Conservation (phyloP, 2,113 vertebrate genomes). For the Cromileptes altivelis region DNA sequence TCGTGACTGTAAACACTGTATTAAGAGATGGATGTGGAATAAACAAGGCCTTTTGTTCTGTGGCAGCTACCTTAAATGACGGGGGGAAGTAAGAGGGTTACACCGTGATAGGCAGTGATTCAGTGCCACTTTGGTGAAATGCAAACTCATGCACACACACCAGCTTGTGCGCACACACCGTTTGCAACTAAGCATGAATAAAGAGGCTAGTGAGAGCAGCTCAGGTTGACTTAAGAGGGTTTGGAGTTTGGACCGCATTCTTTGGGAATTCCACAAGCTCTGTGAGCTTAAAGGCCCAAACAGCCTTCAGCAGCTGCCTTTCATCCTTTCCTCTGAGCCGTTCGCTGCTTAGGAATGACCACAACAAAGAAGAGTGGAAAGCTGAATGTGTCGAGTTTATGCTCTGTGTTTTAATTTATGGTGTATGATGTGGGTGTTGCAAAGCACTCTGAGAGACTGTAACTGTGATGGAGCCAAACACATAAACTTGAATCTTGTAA, state of each 20-base stretch:
- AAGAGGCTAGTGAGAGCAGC: constrained; percentile 57
- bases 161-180: constrained; percentile 17
- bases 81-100: constrained; percentile 68
- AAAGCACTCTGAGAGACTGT: constrained; percentile 8
- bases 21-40: constrained; percentile 48
- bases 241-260: constrained; percentile 80
- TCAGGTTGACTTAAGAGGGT: constrained; percentile 75
- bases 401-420: constrained; percentile 32
- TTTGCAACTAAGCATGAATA: constrained; percentile 48
- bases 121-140: constrained; percentile 32
- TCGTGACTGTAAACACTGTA: constrained; percentile 64
- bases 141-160: constrained; percentile 47
- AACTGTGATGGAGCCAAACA: background rate
- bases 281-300: constrained; percentile 71
- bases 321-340: constrained; percentile 62
- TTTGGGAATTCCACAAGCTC: constrained; percentile 74
- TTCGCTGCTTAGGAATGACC: constrained; percentile 55
- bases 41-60: constrained; percentile 63
- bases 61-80: constrained; percentile 47
- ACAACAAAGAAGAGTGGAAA: constrained; percentile 53
- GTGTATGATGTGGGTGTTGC: constrained; percentile 20
- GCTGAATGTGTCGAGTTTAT: constrained; percentile 34
- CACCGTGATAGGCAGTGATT: constrained; percentile 51
- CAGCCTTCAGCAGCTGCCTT: constrained; percentile 66
- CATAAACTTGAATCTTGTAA: constrained; percentile 3